These are phyloP conservation scores for Pipistrellus pygmaeus DNA, from an alignment of 2,797 vertebrate species.

Conservation along the genomic window DNA sequence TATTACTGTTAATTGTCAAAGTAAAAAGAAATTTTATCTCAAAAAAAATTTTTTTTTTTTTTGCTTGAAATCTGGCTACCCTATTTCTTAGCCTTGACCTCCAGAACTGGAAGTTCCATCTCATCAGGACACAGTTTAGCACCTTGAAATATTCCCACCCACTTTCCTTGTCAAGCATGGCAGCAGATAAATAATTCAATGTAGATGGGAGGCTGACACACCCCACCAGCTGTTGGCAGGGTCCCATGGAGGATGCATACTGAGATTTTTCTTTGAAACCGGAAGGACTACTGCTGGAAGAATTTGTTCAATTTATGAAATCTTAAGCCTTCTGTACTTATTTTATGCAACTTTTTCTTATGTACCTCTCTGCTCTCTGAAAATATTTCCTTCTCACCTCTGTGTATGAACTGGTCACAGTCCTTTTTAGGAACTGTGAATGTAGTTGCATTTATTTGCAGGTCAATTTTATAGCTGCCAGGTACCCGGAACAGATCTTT, in stretches of 20 bases:
- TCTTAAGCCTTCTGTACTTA: neutral
- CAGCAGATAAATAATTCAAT: neutral
- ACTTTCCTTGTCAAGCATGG: neutral
- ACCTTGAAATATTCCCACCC: neutral
- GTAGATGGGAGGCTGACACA: neutral
- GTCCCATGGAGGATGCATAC: neutral
- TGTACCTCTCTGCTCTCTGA: neutral
- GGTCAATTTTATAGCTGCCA: slow-evolving; percentile 57
- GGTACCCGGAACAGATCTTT: slow-evolving; percentile 54
- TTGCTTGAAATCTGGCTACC: neutral
- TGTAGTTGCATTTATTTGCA: slow-evolving; percentile 65
- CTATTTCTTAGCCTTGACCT: neutral
- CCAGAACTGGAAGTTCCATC: neutral
- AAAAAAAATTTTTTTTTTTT: neutral
- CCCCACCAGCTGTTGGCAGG: neutral
- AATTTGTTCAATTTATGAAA: neutral
- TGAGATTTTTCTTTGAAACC: neutral
- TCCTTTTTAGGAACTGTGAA: slow-evolving; percentile 60
- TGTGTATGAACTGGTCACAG: slow-evolving; percentile 49
- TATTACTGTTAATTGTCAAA: neutral
- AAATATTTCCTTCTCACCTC: slow-evolving; percentile 71
- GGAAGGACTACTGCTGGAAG: neutral
- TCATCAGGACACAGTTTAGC: neutral
- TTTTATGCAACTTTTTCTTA: neutral
- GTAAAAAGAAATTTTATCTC: neutral